A percentile compares a stretch with the other conserved stretches of the same genome.
phyloP scores from a whole-genome alignment of 2,797 vertebrate species.

The Serranus cabrilla region DNA sequence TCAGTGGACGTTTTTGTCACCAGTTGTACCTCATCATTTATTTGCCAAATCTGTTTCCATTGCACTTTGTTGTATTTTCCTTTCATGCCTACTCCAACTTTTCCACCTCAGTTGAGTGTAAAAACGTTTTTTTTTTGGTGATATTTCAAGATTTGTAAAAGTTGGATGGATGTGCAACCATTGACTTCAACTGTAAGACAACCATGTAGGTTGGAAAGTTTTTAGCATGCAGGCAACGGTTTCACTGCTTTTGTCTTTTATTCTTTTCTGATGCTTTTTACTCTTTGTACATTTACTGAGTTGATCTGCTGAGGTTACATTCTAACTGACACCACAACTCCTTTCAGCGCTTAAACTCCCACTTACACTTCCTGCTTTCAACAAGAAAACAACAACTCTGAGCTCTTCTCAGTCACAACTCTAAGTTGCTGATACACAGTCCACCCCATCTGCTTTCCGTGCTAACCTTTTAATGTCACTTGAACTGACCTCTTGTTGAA shows the following conservation, averaged over 20 bases:
- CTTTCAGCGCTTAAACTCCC: background rate
- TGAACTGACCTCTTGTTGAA: background rate
- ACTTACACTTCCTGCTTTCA: background rate
- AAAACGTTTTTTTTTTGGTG: too few relatives aligned
- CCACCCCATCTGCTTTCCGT: background rate
- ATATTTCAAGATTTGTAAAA: too few relatives aligned
- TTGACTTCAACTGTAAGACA: background rate
- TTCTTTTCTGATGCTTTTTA: background rate
- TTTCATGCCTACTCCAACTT: too few relatives aligned
- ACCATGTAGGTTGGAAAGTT: background rate
- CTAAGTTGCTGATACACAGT: background rate
- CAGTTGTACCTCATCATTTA: too few relatives aligned
- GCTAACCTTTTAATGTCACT: background rate
- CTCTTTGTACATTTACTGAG: background rate
- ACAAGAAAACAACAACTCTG: background rate
- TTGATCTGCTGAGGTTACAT: background rate
- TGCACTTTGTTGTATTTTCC: too few relatives aligned
- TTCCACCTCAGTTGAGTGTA: too few relatives aligned
- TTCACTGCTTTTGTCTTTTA: background rate
- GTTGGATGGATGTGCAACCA: too few relatives aligned
- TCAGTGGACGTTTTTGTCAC: too few relatives aligned
- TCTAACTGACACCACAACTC: background rate
- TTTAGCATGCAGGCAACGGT: background rate
- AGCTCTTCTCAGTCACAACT: background rate
- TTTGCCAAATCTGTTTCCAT: too few relatives aligned